phyloP scores from a whole-genome alignment of 2,113 vertebrate genomes.

The Hippocampus comes region DNA sequence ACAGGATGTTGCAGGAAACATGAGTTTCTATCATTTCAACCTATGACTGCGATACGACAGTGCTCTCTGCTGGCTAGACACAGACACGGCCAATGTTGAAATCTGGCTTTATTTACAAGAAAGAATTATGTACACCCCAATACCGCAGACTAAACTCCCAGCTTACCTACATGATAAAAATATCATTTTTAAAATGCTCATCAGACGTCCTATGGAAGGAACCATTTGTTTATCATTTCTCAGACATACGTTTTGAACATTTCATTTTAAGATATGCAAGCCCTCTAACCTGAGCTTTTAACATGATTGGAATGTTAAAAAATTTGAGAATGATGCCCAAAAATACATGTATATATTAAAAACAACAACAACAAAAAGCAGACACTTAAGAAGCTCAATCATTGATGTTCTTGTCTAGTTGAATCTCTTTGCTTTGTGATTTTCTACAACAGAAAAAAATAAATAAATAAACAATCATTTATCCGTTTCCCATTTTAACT shows the following conservation, averaged over 20 bases:
- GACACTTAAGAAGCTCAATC: not conserved
- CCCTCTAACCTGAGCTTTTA: not conserved
- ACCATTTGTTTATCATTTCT: not conserved
- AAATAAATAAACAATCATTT: not conserved
- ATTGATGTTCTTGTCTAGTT: conserved; percentile 6
- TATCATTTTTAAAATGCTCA: too few relatives aligned
- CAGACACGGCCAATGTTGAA: conserved; percentile 14
- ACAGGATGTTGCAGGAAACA: conserved; percentile 6
- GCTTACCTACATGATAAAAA: not conserved
- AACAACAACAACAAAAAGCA: not conserved
- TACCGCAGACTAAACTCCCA: not conserved
- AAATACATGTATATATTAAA: too few relatives aligned
- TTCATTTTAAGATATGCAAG: too few relatives aligned
- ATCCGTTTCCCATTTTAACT: not conserved
- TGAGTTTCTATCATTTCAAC: not conserved
- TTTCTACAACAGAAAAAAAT: conserved; percentile 21
- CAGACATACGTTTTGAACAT: not conserved
- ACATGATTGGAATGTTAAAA: not conserved
- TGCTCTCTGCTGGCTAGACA: conserved; percentile 61
- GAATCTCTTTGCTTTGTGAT: conserved; percentile 18
- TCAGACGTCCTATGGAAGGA: not conserved
- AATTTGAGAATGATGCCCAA: not conserved
- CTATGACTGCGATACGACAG: conserved; percentile 46
- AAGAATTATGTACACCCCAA: not conserved
- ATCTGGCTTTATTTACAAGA: conserved; percentile 58